Percentiles rank a stretch among this genome's conserved stretches.
phyloP scores from a whole-genome alignment of 2,888 invertebrate species.

The Rhyacophila evoluta region DNA sequence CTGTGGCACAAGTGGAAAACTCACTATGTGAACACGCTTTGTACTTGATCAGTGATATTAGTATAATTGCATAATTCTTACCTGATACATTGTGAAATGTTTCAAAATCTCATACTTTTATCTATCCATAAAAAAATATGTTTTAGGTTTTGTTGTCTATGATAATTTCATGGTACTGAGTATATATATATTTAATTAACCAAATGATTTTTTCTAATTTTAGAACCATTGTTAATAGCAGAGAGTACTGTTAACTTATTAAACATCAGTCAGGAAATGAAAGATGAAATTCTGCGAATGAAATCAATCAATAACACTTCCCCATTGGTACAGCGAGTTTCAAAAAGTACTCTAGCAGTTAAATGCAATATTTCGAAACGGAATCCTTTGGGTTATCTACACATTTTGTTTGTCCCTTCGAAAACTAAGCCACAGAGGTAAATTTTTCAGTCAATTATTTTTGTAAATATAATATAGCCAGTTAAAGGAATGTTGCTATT shows the following conservation, averaged over 20 bases:
- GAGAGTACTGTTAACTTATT: constrained; percentile 72
- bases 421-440: constrained; percentile 1
- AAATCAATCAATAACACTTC: constrained; percentile 68
- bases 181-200: no score
- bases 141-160: no score
- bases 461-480: no score
- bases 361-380: constrained; percentile 76
- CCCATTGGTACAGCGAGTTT: constrained; percentile 77
- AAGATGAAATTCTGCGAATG: constrained; percentile 72
- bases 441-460: no score
- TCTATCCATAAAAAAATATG: no score
- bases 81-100: not conserved
- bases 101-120: not conserved
- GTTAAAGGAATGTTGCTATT: no score
- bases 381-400: constrained; percentile 78
- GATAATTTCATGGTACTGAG: no score
- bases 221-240: constrained; percentile 71
- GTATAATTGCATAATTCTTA: not conserved
- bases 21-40: no score
- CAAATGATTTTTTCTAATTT: no score
- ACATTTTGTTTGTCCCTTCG: constrained; percentile 70
- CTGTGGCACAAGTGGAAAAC: no score
- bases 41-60: no score
- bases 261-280: constrained; percentile 71
- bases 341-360: constrained; percentile 78